Base-by-base conservation (phyloP, 2,797 vertebrate genomes). In the Myiothlypis chrysogaster region DNA sequence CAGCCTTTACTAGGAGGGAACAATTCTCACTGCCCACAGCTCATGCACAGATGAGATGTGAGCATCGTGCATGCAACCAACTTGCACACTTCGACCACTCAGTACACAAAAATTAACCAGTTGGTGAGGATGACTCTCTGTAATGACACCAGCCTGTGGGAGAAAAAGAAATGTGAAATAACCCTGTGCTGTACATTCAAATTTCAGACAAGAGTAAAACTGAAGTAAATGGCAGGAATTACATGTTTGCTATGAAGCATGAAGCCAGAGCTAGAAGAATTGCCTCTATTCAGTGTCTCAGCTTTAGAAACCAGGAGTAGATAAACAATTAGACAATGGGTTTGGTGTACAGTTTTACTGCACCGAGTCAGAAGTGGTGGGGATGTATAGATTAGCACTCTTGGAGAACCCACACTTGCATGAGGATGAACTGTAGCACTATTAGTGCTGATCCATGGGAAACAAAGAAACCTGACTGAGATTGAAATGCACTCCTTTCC, bases 201-300 rank as follows among this genome's bases (percentile, higher is more conserved):
- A 77, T 88, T 90, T 89, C 82, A 86, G 86, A 73, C 86, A 94
- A 80, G 76, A 70, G 64, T 82, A 92, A 66, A 90, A 93, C 7
- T 88, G 71, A 87, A 87, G 75, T 39, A 88, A 96, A 94, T 75
- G 82, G 52, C 71, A 95, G 83, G 86, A 94, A 90, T 94, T 89
- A 56, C 18, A 71, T 47, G 88, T 73, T 90, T 84, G 68, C 86
- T 84, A 46, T 20, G 70, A 96, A 95, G 95, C 94, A 89, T 13
- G 32, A 93, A 92, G 94, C 95, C 96, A 95, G 92, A 83, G 41
- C 82, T 72, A 64, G 28, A 97, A 96, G 76, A 96, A 97, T 94
- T 85, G 91, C 94, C 34, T 93, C 84, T 34, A 92, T 94, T 97
- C 92, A 96, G 46, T 20, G 34, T 86, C 32, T 89, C 85, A 35